phyloP scores from a whole-genome alignment of 2,113 vertebrate species.

The Gnathonemus echidnorhynchus region DNA sequence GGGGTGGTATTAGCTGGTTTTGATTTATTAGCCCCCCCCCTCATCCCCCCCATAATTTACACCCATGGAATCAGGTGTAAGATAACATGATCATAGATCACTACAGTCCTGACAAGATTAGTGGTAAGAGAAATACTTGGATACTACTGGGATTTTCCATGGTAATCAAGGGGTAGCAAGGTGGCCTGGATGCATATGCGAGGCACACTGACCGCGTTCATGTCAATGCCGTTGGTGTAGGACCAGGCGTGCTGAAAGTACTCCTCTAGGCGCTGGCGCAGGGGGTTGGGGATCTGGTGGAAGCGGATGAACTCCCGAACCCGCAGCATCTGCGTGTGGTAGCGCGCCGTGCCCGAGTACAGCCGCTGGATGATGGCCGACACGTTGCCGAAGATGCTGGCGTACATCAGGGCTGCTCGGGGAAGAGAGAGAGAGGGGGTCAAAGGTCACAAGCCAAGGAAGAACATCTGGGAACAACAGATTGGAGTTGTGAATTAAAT shows the following conservation, averaged over 20 bases:
- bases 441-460: not conserved
- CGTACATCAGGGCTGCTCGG: slow-evolving; percentile 74
- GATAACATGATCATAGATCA: not conserved
- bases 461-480: not conserved
- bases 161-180: not conserved
- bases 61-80: not conserved
- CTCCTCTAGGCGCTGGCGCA: slow-evolving; percentile 73
- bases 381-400: slow-evolving; percentile 85
- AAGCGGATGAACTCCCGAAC: slow-evolving; percentile 78
- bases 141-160: not conserved
- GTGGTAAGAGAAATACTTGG: not conserved
- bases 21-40: no score
- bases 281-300: slow-evolving; percentile 78
- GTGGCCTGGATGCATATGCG: not conserved
- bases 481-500: not conserved
- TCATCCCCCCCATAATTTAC: not conserved
- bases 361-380: slow-evolving; percentile 83
- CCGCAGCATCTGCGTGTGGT: slow-evolving; percentile 82
- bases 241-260: slow-evolving; percentile 83
- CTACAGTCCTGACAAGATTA: not conserved
- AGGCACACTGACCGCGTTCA: slow-evolving; percentile 69
- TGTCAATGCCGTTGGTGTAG: slow-evolving; percentile 82
- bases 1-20: no score
- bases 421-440: not conserved
- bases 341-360: slow-evolving; percentile 78